phyloP scores from a whole-genome alignment of 2,888 invertebrate species.

The Sylvicola fuscatus region DNA sequence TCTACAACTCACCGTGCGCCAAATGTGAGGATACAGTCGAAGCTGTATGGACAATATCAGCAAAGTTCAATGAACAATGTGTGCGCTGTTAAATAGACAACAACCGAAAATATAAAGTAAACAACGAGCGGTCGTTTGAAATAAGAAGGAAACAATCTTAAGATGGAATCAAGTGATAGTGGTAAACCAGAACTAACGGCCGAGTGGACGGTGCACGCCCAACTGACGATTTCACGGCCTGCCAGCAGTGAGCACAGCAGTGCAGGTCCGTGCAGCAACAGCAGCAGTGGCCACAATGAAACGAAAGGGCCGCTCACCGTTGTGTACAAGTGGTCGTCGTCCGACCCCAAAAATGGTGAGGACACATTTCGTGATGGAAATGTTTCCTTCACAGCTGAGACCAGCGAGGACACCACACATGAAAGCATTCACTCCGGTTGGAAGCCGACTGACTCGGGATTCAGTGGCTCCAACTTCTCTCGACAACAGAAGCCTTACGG shows the following conservation, averaged over 20 bases:
- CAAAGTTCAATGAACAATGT: too few species aligned
- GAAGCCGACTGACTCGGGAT: constrained; percentile 27
- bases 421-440: constrained; percentile 12
- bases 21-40: too few species aligned
- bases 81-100: too few species aligned
- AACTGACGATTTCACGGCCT: constrained; percentile 37
- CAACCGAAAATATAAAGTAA: neutral
- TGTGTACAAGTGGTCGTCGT: constrained; percentile 27
- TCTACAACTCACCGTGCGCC: too few species aligned
- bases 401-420: neutral
- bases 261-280: neutral
- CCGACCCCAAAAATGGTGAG: constrained; percentile 21
- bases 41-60: too few species aligned
- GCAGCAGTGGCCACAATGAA: constrained; percentile 13
- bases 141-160: neutral
- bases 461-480: constrained; percentile 27
- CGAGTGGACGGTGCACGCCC: constrained; percentile 49
- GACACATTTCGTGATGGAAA: neutral
- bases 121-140: neutral
- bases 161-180: constrained; percentile 1
- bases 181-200: constrained; percentile 23
- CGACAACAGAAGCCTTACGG: constrained; percentile 13
- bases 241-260: constrained; percentile 15
- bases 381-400: neutral
- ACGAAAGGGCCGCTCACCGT: constrained; percentile 21